Percentiles rank a stretch among this genome's conserved stretches.
Conservation (phyloP, 2,113 vertebrate genomes). For the Phocoena phocoena region DNA sequence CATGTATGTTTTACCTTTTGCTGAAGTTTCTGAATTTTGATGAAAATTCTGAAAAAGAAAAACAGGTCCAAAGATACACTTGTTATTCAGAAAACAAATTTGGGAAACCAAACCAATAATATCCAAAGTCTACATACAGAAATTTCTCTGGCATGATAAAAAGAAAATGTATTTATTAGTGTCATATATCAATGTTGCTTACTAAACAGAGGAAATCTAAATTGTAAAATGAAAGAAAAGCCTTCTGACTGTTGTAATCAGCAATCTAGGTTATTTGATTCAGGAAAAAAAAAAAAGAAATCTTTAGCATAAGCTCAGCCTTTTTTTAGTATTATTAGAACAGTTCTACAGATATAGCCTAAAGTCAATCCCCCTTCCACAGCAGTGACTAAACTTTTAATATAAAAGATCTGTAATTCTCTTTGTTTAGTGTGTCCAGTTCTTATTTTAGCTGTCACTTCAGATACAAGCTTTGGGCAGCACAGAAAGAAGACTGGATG, state of each 20-base stretch:
- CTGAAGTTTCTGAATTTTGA: slow-evolving; percentile 53
- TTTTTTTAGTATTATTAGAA: not conserved
- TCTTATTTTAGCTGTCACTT: not conserved
- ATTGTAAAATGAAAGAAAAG: not conserved
- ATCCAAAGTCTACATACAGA: not conserved
- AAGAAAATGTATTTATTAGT: not conserved
- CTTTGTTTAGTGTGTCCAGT: accelerated
- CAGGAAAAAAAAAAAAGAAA: not conserved
- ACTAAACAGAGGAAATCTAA: slow-evolving; percentile 17
- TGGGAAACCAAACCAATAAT: not conserved
- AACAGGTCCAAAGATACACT: not conserved
- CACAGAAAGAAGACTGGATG: not conserved
- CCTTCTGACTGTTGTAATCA: not conserved
- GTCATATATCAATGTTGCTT: not conserved
- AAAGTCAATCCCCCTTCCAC: not conserved
- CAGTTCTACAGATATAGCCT: not conserved
- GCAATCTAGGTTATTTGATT: not conserved
- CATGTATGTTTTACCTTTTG: slow-evolving; percentile 64
- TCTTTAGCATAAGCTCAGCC: not conserved
- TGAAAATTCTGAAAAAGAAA: slow-evolving; percentile 59
- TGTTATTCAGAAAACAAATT: slow-evolving; percentile 31
- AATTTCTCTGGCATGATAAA: not conserved
- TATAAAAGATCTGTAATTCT: not conserved
- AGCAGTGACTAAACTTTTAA: not conserved
- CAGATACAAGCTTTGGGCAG: not conserved